Conservation (phyloP, 2,888 invertebrate species). For the Boloria selene region DNA sequence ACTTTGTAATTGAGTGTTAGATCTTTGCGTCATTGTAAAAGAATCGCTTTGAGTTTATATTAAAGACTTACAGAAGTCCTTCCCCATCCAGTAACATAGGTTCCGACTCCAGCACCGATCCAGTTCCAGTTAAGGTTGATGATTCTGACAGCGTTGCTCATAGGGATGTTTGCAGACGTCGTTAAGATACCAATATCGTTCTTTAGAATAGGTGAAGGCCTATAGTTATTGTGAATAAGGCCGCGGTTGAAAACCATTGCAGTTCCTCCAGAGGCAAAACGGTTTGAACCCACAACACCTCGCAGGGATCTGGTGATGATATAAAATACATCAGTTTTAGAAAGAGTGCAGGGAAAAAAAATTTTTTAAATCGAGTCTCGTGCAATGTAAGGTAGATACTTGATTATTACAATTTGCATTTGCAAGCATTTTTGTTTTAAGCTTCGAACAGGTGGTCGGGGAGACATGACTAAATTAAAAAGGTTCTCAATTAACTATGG, state of each 20-base stretch:
- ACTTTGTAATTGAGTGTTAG: too few species aligned
- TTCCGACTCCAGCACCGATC: slow-evolving; percentile 40
- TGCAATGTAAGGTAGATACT: too few species aligned
- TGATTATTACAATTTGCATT: too few species aligned
- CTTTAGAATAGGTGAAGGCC: slow-evolving; percentile 43
- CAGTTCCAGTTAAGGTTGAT: slow-evolving; percentile 41
- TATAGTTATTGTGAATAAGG: slow-evolving; percentile 61
- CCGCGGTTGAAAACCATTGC: slow-evolving; percentile 51
- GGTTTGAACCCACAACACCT: slow-evolving; percentile 59
- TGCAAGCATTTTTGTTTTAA: too few species aligned
- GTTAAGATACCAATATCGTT: slow-evolving; percentile 50
- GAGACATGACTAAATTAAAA: too few species aligned
- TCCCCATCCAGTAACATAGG: slow-evolving; percentile 51
- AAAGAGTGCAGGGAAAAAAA: too few species aligned
- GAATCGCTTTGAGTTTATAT: too few species aligned
- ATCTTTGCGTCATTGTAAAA: too few species aligned
- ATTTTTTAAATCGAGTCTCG: too few species aligned
- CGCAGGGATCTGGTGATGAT: slow-evolving; percentile 51
- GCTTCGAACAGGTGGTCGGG: too few species aligned
- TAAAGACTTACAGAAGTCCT: slow-evolving; percentile 43
- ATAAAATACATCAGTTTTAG: background rate
- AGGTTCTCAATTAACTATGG: too few species aligned
- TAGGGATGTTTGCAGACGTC: slow-evolving; percentile 36
- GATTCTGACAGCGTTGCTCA: slow-evolving; percentile 32
- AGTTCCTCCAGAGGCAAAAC: slow-evolving; percentile 55